Base-by-base conservation (phyloP, 1,140 invertebrate genomes). In the Sweltsa coloradensis region DNA sequence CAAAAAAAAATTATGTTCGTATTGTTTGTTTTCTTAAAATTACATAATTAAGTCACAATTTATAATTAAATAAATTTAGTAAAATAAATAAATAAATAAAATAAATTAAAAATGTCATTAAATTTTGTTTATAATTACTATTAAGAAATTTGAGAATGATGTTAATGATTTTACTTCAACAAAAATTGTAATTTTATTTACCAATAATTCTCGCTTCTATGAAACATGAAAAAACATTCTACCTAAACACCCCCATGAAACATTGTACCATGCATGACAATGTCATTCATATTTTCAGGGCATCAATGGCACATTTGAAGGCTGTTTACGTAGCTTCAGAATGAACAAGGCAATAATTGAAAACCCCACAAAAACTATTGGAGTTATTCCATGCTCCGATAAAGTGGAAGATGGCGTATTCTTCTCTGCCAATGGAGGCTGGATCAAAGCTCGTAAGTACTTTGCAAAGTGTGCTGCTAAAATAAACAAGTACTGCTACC, bases 321-420 rank as follows among this genome's bases (percentile, higher is more conserved):
- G 94, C 18, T 98, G 95, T 61, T 67, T 98, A 13, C 73, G 78
- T 41, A 83, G 91, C 40, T 75, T 97, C 25, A 70, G 72, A 60
- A 70, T 89, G 56, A 84, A 86, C 55, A 76, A 74, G 22, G 69
- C 78, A 51, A 62, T 64, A 9, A 60, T 88, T 49, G 74, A 74
- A 22, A 69, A 76, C 42, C 73, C 81, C 9, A 57, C 66, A 3
- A 50, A 63, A 19, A 63, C 71, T 48, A 55, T 72, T 40, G 78
- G 79, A 7, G 78, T 87, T 0, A 75, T 85, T 19, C 77, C 80
- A 0, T 98, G 95, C 61, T 83, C 81, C 0, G 77, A 83, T 41
- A 74, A 82, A 44, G 74, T 85, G 0, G 94, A 97, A 64, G 65
- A 70, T n/a, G 94, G 95, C 21, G 71, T 88, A 0, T 98, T 85